phyloP scores from a whole-genome alignment of 1,140 invertebrate species.

The Penaeus vannamei region DNA sequence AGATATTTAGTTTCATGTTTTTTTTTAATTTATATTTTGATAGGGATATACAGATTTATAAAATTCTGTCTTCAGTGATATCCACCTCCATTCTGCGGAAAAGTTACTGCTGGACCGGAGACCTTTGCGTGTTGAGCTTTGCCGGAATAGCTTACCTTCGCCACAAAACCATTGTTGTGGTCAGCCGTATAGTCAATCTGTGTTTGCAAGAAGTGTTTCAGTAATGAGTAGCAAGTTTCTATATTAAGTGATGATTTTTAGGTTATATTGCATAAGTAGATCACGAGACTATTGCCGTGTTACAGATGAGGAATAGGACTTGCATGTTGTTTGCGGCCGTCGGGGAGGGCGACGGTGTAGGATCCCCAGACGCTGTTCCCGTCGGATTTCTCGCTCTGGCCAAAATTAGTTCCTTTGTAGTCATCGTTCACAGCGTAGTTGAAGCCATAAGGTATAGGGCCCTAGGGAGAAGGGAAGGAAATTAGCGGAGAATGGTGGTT shows the following conservation, averaged over 20 bases:
- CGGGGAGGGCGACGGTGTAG: constrained; percentile 39
- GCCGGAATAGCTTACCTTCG: constrained; percentile 47
- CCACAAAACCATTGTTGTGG: constrained; percentile 52
- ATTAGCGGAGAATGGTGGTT: neutral
- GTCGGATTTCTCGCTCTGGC: constrained; percentile 43
- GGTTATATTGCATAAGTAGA: too few species aligned
- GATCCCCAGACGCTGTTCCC: constrained; percentile 36
- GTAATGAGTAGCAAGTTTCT: neutral
- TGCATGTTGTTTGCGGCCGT: constrained; percentile 35
- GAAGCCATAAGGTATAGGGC: constrained; percentile 32
- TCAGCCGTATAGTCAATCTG: constrained; percentile 50
- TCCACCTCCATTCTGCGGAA: constrained; percentile 18
- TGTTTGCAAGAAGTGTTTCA: neutral
- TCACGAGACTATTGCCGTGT: too few species aligned
- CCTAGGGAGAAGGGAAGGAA: neutral
- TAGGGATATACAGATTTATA: too few species aligned
- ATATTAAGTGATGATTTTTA: neutral
- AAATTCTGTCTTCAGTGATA: neutral
- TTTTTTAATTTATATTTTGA: neutral
- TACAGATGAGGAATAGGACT: neutral
- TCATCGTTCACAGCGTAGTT: constrained; percentile 45
- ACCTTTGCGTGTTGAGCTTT: constrained; percentile 44
- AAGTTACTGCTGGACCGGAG: constrained; percentile 30
- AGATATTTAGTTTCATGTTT: neutral
- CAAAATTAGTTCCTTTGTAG: constrained; percentile 33